phyloP scores from a whole-genome alignment of 2,888 invertebrate species.

The Dryadula phaetusa region DNA sequence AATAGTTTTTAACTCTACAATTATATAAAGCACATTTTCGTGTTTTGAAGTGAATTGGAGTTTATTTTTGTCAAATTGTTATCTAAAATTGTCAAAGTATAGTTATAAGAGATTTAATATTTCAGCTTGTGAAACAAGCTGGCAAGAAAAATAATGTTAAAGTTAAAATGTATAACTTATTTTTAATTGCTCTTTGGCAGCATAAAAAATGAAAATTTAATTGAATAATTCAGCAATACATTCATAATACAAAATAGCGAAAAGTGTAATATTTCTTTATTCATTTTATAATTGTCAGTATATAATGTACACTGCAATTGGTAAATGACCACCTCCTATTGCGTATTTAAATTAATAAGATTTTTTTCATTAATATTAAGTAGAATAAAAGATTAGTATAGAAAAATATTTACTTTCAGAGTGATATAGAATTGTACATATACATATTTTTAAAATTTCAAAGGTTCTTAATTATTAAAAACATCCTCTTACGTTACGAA shows the following conservation, averaged over 20 bases:
- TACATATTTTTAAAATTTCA: neutral
- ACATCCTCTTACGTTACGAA: slow-evolving; percentile 1
- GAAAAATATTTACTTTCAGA: neutral
- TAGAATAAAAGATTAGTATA: neutral
- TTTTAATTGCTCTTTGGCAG: slow-evolving; percentile 27
- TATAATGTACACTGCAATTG: neutral
- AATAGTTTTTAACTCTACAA: neutral
- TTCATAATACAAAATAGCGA: slow-evolving; percentile 23
- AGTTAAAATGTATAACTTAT: slow-evolving; percentile 26
- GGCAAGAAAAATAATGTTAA: slow-evolving; percentile 17
- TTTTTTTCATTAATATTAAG: neutral
- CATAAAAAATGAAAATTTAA: slow-evolving; percentile 32
- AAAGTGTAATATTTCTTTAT: slow-evolving; percentile 36
- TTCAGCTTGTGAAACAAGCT: neutral
- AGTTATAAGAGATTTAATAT: neutral
- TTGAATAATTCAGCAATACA: slow-evolving; percentile 34
- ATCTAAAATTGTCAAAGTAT: neutral
- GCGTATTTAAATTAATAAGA: neutral
- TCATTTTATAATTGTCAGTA: slow-evolving; percentile 30
- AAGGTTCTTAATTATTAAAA: neutral
- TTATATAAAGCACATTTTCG: neutral
- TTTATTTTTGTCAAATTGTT: neutral
- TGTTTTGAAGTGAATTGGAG: neutral
- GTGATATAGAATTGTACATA: neutral
- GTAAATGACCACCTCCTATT: neutral